Evolutionary conservation across 2,797 vertebrate genomes (phyloP).

Genomic region (Furcifer pardalis): DNA sequence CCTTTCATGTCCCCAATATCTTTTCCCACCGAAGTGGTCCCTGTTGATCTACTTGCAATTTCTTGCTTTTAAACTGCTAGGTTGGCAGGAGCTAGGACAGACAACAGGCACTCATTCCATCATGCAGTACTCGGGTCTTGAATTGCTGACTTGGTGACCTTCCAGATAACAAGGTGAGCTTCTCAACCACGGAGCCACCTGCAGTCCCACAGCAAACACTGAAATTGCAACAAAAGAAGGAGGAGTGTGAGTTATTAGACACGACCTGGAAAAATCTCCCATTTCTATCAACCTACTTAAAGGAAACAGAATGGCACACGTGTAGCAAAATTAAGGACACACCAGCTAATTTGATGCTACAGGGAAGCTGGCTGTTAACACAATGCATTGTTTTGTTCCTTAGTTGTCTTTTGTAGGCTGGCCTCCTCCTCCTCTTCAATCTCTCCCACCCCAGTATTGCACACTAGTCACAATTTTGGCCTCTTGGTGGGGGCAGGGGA

Average conservation of each 20-base stretch:
- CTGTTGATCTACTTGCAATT: too few species aligned
- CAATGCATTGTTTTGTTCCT: background rate
- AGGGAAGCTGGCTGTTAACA: background rate
- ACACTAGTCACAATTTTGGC: background rate
- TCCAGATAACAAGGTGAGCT: too few species aligned
- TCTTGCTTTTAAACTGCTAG: too few species aligned
- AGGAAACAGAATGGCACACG: background rate
- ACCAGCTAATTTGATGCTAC: background rate
- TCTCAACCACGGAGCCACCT: too few species aligned
- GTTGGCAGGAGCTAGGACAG: too few species aligned
- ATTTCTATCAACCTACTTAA: background rate
- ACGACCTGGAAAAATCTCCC: background rate
- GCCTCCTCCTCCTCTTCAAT: background rate
- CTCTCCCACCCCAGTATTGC: background rate
- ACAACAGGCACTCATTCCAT: too few species aligned
- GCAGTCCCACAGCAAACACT: background rate
- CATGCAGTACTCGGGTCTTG: too few species aligned
- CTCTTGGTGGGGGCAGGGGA: too few species aligned
- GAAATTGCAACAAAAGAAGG: background rate
- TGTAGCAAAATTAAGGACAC: background rate
- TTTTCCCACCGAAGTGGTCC: too few species aligned
- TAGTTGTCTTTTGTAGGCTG: background rate
- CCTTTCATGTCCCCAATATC: too few species aligned
- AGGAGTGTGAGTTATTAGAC: background rate
- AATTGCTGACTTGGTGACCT: too few species aligned